These are phyloP conservation scores for Paramisgurnus dabryanus DNA, from an alignment of 2,113 vertebrate species.

Conservation along the genomic window DNA sequence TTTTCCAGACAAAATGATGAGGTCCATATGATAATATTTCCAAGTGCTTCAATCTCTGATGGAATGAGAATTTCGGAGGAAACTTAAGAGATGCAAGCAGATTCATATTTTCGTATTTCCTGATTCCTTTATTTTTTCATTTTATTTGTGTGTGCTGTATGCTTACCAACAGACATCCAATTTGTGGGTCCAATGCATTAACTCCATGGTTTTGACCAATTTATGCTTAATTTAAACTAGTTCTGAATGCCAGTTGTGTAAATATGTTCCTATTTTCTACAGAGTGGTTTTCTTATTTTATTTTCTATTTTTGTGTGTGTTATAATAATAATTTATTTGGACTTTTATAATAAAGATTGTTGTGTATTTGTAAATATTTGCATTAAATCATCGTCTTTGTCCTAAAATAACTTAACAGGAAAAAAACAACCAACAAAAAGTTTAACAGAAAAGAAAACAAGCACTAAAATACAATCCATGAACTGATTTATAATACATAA, in stretches of 20 bases:
- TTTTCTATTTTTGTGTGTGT: slow-evolving; percentile 75
- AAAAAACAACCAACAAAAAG: not conserved
- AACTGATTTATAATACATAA: slow-evolving; percentile 58
- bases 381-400: not conserved
- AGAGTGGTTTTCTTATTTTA: slow-evolving; percentile 88
- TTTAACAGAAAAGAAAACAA: not conserved
- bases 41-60: slow-evolving; percentile 45
- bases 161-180: slow-evolving; percentile 71
- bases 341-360: slow-evolving; percentile 94
- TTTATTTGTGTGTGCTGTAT: slow-evolving; percentile 66
- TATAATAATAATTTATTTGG: slow-evolving; percentile 93
- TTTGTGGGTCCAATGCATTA: slow-evolving; percentile 82
- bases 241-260: slow-evolving; percentile 76
- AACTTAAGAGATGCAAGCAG: slow-evolving; percentile 64
- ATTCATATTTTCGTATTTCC: slow-evolving; percentile 59
- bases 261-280: slow-evolving; percentile 84
- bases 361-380: slow-evolving; percentile 82
- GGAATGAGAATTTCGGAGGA: slow-evolving; percentile 54
- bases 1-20: slow-evolving; percentile 61
- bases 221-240: slow-evolving; percentile 78
- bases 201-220: slow-evolving; percentile 90
- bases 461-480: not conserved
- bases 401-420: not conserved
- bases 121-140: slow-evolving; percentile 66
- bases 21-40: slow-evolving; percentile 60